phyloP scores from a whole-genome alignment of 2,113 vertebrate species.

The Alectura lathami region DNA sequence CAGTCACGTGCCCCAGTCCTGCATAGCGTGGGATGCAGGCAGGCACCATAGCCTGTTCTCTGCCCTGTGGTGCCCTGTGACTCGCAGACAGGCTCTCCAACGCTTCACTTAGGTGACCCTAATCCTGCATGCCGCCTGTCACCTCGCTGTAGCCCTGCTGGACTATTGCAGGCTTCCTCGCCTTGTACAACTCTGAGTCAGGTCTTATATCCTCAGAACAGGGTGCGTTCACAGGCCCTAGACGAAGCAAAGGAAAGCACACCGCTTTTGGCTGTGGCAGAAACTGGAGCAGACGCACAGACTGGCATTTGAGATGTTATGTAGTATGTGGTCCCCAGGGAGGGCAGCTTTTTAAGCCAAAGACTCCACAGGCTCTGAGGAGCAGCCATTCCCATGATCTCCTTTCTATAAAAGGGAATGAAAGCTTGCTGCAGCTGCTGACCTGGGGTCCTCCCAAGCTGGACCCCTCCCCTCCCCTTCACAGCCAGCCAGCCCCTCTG shows the following conservation, averaged over 20 bases:
- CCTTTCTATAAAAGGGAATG: conserved; percentile 52
- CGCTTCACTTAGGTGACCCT: too few relatives aligned
- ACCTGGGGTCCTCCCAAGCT: background rate
- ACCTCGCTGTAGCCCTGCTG: rapidly evolving
- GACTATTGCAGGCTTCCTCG: background rate
- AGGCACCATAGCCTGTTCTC: rapidly evolving
- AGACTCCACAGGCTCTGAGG: background rate
- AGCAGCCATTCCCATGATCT: conserved; percentile 24
- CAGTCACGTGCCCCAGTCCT: rapidly evolving
- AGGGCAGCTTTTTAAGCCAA: background rate
- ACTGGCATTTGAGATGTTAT: background rate
- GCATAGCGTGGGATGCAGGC: too few relatives aligned
- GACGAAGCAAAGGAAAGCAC: background rate
- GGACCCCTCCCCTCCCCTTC: background rate
- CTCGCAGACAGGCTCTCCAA: too few relatives aligned
- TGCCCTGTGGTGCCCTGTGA: rapidly evolving
- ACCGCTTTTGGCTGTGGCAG: background rate
- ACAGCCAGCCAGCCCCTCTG: background rate
- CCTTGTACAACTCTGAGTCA: background rate
- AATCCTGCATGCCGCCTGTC: too few relatives aligned
- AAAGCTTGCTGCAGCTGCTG: conserved; percentile 37
- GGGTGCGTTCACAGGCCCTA: too few relatives aligned
- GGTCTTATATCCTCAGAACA: background rate
- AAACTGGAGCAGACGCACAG: background rate
- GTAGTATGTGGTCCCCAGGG: background rate